Evolutionary conservation across 2,888 invertebrate species (phyloP).

Genomic region (Tigriopus californicus): DNA sequence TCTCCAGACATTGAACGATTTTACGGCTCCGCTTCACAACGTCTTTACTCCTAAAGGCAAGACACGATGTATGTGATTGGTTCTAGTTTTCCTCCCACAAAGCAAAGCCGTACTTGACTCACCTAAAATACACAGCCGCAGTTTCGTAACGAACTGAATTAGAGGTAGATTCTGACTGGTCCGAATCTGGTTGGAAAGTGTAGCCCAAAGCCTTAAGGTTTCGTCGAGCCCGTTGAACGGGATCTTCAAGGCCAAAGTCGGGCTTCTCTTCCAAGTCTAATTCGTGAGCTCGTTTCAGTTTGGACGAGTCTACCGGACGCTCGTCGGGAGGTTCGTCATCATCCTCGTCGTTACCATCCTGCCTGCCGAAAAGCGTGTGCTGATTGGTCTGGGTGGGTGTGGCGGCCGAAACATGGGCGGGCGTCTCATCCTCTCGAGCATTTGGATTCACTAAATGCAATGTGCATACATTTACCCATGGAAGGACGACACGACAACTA

Average conservation of each 20-base stretch:
- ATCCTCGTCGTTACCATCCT: not conserved
- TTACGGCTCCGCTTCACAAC: no score
- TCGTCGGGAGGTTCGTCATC: conserved; percentile 1
- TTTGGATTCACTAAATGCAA: no score
- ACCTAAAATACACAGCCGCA: not conserved
- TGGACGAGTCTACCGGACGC: not conserved
- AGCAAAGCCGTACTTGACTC: not conserved
- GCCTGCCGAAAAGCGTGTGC: no score
- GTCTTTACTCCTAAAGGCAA: no score
- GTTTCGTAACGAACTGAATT: not conserved
- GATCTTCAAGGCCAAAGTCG: not conserved
- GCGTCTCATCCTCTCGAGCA: no score
- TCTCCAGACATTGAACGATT: no score
- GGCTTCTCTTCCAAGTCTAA: not conserved
- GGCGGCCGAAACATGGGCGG: no score
- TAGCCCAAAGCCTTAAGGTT: not conserved
- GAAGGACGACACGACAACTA: no score
- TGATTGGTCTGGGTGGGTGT: no score
- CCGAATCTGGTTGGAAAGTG: not conserved
- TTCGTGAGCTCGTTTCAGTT: not conserved
- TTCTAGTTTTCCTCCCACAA: no score
- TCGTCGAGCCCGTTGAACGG: not conserved
- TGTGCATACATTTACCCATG: no score
- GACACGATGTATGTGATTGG: no score
- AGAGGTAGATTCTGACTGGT: not conserved